A percentile compares a stretch with the other conserved stretches of the same genome.
Conservation (phyloP, 2,888 invertebrate genomes). For the Atethmia centrago region DNA sequence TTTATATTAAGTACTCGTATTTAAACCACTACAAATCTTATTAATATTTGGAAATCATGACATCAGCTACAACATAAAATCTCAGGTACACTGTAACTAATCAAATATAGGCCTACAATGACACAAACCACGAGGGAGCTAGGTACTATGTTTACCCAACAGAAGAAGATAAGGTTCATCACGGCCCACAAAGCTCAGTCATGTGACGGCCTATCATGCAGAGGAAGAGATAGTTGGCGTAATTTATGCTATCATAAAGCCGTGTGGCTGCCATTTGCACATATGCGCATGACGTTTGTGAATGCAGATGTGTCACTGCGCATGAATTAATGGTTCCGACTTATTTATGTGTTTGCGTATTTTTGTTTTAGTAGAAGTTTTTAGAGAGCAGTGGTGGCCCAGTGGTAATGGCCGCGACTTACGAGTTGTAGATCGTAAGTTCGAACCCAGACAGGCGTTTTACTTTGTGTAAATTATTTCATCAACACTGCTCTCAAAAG, state of each 20-base stretch:
- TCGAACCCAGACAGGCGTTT: no score
- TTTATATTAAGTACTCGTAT: no score
- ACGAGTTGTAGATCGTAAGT: no score
- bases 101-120: conserved; percentile 14
- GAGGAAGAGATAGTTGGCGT: conserved; percentile 43
- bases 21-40: no score
- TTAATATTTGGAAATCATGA: no score
- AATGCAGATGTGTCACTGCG: conserved; percentile 34
- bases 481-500: no score
- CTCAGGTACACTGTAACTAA: neutral
- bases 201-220: conserved; percentile 46
- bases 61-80: neutral
- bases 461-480: no score
- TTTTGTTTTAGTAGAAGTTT: neutral
- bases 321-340: neutral
- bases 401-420: no score
- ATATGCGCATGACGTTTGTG: conserved; percentile 16
- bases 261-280: conserved; percentile 39
- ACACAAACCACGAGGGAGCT: conserved; percentile 40
- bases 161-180: conserved; percentile 25
- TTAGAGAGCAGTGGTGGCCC: no score
- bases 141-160: conserved; percentile 31
- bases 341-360: neutral
- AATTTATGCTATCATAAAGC: conserved; percentile 30
- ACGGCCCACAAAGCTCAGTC: conserved; percentile 44